Evolutionary conservation across 2,797 vertebrate species (phyloP), one percentile per base, ranked within the genome.

Genomic region (Rhinatrema bivittatum): DNA sequence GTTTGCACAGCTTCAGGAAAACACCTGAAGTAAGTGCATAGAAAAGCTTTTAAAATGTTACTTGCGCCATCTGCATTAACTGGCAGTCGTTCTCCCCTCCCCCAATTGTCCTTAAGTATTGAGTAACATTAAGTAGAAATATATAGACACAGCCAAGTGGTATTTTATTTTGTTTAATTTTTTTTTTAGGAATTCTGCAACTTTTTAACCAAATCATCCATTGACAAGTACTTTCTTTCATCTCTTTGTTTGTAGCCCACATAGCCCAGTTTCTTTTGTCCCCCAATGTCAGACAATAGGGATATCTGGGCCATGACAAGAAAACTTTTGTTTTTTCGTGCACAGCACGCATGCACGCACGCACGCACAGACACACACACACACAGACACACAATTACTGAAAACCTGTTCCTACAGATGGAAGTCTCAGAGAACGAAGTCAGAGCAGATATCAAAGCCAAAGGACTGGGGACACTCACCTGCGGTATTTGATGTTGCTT

Each of bases 391-490:
- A n/a, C n/a, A n/a, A n/a, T n/a, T n/a, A 20, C 5, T 11, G 25
- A 22, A 14, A 33, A 25, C n/a, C n/a, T n/a, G n/a, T n/a, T n/a
- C n/a, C n/a, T n/a, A n/a, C n/a, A n/a, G n/a, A n/a, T n/a, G n/a
- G n/a, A n/a, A 16, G 39, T 57, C 25, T 13, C 5, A 6, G 38
- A 49, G 39, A 51, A 68, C 20, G 20, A 18, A 15, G 32, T 32
- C 25, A 16, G 32, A 51, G 26, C 13, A 24, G 2, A 45, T 36
- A 46, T 59, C 42, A 63, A 58, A 68, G 43, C n/a, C 10, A 37
- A 28, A 27, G 50, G 30, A 58, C 60, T 16, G 33, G 31, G 56
- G 54, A 53, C 52, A 47, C 31, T 56, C 62, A 58, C 47, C 53
- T 59, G 62, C 19, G 25, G 7, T 0, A 0, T 71, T 48, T 70